Conservation (phyloP, 2,797 vertebrate genomes). For the Cryptoprocta ferox region DNA sequence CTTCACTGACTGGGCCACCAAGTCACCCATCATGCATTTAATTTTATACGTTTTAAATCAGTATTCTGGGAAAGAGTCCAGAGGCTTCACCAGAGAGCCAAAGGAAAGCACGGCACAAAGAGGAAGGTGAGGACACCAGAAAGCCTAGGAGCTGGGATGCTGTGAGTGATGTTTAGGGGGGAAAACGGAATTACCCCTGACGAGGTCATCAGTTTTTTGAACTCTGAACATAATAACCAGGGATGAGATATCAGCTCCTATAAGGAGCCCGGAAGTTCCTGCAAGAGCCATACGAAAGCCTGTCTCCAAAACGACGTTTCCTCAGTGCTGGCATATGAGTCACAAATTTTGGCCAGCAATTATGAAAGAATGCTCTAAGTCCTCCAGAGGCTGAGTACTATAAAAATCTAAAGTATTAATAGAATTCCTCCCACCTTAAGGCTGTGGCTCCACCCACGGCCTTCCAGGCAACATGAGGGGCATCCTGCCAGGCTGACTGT, state of each 20-base stretch:
- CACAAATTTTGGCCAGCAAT: conserved; percentile 53
- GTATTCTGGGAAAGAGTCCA: background rate
- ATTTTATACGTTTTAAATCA: background rate
- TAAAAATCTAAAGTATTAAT: conserved; percentile 68
- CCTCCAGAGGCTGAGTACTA: conserved; percentile 39
- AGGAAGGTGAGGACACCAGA: background rate
- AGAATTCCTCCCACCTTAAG: conserved; percentile 68
- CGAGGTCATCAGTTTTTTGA: background rate
- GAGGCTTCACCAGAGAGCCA: background rate
- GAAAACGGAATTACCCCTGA: background rate
- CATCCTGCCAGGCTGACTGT: background rate
- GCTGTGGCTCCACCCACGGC: conserved; percentile 60
- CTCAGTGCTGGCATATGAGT: conserved; percentile 32
- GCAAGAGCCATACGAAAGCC: background rate
- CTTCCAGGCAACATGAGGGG: background rate
- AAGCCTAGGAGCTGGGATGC: background rate
- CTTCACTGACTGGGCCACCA: too few relatives aligned
- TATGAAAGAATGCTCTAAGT: conserved; percentile 25
- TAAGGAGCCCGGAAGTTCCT: background rate
- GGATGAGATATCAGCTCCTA: background rate
- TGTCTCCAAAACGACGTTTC: background rate
- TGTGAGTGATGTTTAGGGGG: background rate
- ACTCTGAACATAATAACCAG: background rate
- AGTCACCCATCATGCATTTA: background rate
- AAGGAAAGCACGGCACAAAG: background rate